Base-by-base conservation (phyloP, 2,888 invertebrate genomes). In the Phytoseiulus persimilis region DNA sequence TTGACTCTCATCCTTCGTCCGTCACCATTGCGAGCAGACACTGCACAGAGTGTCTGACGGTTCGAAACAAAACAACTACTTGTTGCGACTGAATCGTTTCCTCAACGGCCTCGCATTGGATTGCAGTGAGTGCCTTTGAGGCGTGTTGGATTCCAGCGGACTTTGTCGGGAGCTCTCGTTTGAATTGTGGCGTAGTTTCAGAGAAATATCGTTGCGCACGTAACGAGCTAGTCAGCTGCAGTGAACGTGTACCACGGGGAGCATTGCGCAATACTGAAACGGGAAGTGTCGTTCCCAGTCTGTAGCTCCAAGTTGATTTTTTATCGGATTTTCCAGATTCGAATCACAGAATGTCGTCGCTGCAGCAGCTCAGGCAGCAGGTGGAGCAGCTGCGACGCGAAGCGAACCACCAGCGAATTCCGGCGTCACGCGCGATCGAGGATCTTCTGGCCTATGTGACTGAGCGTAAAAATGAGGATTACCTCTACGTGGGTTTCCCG, bases 341-440 rank as follows among this genome's bases (percentile, higher is more conserved):
- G 65, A 65, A 65, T 65, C 32, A 92, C 92, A 91, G 90, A 95
- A 96, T 97, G 94, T 96, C 96, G 92, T 96, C 95, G 93, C 94
- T 98, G 92, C 97, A 97, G 93, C 97, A 98, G 94, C 98, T 98
- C 94, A 95, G 96, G 92, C 95, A 96, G 93, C 95, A 97, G 91
- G 97, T 97, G 90, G 97, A 98, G 93, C 98, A 98, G 94, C 94
- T 98, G 91, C 95, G 97, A 91, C 95, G 97, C 90, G 98, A 98
- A 93, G 97, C 97, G 90, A 95, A 96, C 84, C 95, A 98, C 90
- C 96, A 95, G 92, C 95, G 98, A 90, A 95, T 97, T 92, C 95
- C 95, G 84, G 95, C 96, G 33, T 97, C 97, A 65, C 95, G 95
- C 92, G 97, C 97, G n/a, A 96, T 97, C 90, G 95, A 96, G 91